A percentile compares a stretch with the other conserved stretches of the same genome.
Evolutionary conservation across 2,113 vertebrate species (phyloP).

Genomic region (Gobio gobio): DNA sequence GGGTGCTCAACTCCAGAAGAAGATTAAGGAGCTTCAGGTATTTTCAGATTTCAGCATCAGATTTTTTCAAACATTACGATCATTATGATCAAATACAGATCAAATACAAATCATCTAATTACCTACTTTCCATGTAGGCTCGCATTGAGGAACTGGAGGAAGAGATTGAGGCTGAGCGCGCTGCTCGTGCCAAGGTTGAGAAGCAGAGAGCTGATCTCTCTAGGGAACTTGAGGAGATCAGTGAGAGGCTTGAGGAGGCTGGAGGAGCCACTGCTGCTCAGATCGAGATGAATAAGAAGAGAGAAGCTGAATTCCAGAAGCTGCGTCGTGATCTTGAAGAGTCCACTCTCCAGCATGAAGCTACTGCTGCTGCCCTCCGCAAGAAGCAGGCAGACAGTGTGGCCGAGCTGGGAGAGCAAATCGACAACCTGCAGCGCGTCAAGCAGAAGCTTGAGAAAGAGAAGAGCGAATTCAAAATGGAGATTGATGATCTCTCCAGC

Average conservation of each 20-base stretch:
- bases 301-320: no score
- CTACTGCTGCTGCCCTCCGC: slow-evolving; percentile 56
- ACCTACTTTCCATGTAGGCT: background rate
- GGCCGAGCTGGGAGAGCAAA: slow-evolving; percentile 62
- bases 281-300: no score
- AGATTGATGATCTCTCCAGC: slow-evolving; percentile 61
- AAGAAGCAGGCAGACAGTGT: slow-evolving; percentile 67
- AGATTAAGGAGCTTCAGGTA: slow-evolving; percentile 63
- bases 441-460: slow-evolving; percentile 65
- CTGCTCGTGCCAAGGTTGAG: no score
- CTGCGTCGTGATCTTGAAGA: no score
- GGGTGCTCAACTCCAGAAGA: slow-evolving; percentile 60
- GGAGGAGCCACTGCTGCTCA: no score
- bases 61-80: background rate
- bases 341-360: slow-evolving; percentile 4
- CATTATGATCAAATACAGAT: no score
- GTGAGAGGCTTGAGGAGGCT: no score
- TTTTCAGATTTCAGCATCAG: background rate
- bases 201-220: no score
- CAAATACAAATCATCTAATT: no score
- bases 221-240: no score
- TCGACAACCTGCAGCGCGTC: slow-evolving; percentile 63
- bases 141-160: no score
- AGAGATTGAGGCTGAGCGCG: no score
- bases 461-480: slow-evolving; percentile 63